Evolutionary conservation across 30 jellyfish, hydroid and myxozoan species (phyloP), one percentile per base, ranked within the genome.

Genomic region (Cassiopea andromeda): DNA sequence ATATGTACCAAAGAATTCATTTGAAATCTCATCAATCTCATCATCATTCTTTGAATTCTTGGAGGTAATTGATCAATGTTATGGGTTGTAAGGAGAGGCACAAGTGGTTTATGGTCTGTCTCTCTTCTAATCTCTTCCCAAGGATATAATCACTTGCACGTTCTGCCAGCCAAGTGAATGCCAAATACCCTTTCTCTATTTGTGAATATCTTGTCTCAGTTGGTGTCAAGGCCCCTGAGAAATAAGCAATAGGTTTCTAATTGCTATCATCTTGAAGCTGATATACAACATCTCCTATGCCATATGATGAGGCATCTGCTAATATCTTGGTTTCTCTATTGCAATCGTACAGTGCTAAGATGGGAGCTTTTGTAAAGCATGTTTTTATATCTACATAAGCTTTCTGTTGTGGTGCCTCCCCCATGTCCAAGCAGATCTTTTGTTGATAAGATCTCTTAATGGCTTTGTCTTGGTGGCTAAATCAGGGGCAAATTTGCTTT

Each of bases 21-120:
- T 64, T 82, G 38, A 58, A 49, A 57, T 64, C 89, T 60, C 89
- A 80, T 59, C 61, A 49, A 80, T 17, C 89, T 54, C 89, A 80
- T 57, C 49, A 60, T 54, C 60, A 80, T 49, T 49, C 89, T 54
- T 38, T 80, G 89, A 27, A 80, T 80, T 18, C 83, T 27, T 27
- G 38, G 38, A 27, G 38, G 38, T 27, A 27, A 27, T 27, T 27
- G 38, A 27, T 27, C 38, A 60, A 82, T 64, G 69, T 73, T 43
- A 49, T 82, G 83, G 14, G 82, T 82, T 82, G 91, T 82, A 48
- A 82, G 85, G 13, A 82, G 85, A 27, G 91, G 85, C 47, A 82
- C 85, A 18, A 80, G 57, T 17, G 89, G 38, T 27, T 27, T 27
- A 27, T 27, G 38, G 38, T 27, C 38, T 27, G 38, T 27, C 38